phyloP scores from a whole-genome alignment of 1,140 invertebrate species.

The Paracyclopina nana region DNA sequence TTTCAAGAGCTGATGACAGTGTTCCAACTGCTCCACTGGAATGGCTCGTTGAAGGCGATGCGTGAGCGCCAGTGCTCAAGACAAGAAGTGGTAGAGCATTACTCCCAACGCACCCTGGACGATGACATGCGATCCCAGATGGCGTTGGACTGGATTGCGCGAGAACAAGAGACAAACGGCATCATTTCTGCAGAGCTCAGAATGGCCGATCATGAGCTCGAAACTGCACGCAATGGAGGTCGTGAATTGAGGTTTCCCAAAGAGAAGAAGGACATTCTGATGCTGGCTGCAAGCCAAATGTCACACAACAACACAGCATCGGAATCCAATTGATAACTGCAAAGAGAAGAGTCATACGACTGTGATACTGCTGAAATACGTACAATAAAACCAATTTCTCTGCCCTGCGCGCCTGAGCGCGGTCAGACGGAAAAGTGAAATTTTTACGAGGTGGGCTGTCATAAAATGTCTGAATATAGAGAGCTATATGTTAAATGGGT shows the following conservation, averaged over 20 bases:
- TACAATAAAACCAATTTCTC: no score
- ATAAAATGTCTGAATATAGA: no score
- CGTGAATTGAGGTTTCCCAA: conserved; percentile 78
- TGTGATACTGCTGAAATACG: no score
- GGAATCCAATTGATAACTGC: background rate
- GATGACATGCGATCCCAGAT: conserved; percentile 90
- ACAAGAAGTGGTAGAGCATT: conserved; percentile 62
- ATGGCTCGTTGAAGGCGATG: conserved; percentile 56
- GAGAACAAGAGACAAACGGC: conserved; percentile 44
- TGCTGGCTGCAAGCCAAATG: conserved; percentile 60
- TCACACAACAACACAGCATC: conserved; percentile 10
- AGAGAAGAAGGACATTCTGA: conserved; percentile 82
- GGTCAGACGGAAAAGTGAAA: no score
- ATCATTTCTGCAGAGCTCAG: conserved; percentile 57
- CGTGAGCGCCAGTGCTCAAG: conserved; percentile 78
- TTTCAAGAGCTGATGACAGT: conserved; percentile 94
- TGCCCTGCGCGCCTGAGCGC: no score
- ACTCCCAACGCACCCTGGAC: conserved; percentile 62
- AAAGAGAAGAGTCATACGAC: no score
- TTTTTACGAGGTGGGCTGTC: no score
- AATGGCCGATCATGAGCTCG: conserved; percentile 62
- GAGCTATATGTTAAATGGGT: no score
- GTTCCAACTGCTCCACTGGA: conserved; percentile 87
- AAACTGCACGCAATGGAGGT: conserved; percentile 63
- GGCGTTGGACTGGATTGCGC: conserved; percentile 83